Evolutionary conservation across 2,797 vertebrate genomes (phyloP).

Genomic region (Hapalemur alaotrensis): DNA sequence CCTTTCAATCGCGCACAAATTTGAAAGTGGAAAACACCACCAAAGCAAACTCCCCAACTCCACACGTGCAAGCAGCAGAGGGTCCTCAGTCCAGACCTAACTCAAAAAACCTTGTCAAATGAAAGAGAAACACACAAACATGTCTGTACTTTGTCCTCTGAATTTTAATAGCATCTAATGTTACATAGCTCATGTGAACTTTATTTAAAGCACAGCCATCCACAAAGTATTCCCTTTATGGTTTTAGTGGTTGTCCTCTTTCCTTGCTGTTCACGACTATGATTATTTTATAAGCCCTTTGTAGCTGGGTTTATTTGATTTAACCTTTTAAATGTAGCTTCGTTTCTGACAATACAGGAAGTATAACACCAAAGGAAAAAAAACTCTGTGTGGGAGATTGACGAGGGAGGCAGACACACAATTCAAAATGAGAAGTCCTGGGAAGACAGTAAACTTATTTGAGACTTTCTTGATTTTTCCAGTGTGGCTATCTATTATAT

Average conservation of each 20-base stretch:
- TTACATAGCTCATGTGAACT: constrained; percentile 61
- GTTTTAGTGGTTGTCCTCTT: constrained; percentile 46
- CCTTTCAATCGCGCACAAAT: not conserved
- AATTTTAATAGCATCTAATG: constrained; percentile 69
- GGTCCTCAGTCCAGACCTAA: not conserved
- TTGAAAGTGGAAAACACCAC: constrained; percentile 31
- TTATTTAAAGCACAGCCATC: constrained; percentile 52
- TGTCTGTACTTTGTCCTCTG: constrained; percentile 48
- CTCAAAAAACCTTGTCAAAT: constrained; percentile 47
- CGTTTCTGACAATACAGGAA: constrained; percentile 67
- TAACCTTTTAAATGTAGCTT: constrained; percentile 63
- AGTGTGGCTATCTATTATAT: not conserved
- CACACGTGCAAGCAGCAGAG: not conserved
- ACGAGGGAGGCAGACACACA: not conserved
- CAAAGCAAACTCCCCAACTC: not conserved
- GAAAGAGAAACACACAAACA: constrained; percentile 71
- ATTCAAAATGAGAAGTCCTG: constrained; percentile 56
- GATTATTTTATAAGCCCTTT: constrained; percentile 79
- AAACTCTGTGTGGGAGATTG: not conserved
- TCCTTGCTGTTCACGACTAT: constrained; percentile 53
- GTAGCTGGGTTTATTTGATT: constrained; percentile 72
- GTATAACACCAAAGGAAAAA: constrained; percentile 61
- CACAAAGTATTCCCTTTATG: constrained; percentile 53
- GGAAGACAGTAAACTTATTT: constrained; percentile 12
- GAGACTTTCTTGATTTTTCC: constrained; percentile 40